Evolutionary conservation across 1,140 invertebrate genomes (phyloP).

Genomic region (Cydia splendana): DNA sequence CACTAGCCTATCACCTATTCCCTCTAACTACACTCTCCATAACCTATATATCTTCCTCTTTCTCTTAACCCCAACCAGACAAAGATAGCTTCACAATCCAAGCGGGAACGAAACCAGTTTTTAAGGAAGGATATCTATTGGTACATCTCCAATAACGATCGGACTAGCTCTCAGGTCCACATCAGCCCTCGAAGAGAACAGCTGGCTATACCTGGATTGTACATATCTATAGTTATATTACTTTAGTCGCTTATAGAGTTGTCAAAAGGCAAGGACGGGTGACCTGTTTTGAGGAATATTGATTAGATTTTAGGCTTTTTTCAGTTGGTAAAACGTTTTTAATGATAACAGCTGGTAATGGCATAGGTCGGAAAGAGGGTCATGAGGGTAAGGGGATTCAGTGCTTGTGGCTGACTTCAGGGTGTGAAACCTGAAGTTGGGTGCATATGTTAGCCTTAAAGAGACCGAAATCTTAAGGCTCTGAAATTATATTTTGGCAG

Average conservation of each 20-base stretch:
- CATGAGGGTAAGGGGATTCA: background rate
- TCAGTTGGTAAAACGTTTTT: background rate
- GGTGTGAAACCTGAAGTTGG: background rate
- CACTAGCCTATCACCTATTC: background rate
- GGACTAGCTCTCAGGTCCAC: background rate
- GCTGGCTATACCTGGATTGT: constrained; percentile 8
- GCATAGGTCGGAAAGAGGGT: background rate
- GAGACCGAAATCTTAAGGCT: background rate
- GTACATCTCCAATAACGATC: constrained; percentile 25
- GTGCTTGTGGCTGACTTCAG: background rate
- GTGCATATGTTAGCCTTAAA: background rate
- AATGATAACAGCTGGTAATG: background rate
- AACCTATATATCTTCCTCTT: background rate
- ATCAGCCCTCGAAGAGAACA: constrained; percentile 5
- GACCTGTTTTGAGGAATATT: background rate
- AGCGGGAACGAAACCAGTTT: no score
- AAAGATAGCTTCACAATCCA: background rate
- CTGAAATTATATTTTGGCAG: no score
- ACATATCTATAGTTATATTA: background rate
- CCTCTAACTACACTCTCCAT: background rate
- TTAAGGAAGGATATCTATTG: background rate
- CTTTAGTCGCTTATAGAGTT: background rate
- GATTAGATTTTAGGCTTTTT: background rate
- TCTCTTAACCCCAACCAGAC: background rate
- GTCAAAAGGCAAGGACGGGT: background rate